A percentile compares a stretch with the other conserved stretches of the same genome.
These are phyloP conservation scores for Podarcis cretensis DNA, from an alignment of 2,113 vertebrate species.

Conservation along the genomic window DNA sequence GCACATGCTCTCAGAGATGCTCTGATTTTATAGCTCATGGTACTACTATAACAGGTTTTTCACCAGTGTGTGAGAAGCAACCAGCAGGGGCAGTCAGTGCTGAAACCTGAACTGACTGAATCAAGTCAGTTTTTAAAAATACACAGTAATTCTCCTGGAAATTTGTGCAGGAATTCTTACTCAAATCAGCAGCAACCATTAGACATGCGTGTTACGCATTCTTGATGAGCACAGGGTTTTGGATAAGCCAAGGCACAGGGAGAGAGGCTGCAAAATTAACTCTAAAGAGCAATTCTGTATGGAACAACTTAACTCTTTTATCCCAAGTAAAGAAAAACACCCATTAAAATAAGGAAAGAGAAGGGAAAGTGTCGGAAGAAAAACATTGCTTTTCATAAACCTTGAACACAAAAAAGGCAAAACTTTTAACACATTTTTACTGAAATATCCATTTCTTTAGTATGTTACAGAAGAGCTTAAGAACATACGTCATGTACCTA, in stretches of 20 bases:
- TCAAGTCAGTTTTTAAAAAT: not conserved
- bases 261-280: not conserved
- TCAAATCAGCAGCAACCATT: conserved; percentile 20
- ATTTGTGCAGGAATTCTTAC: not conserved
- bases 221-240: not conserved
- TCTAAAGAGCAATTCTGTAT: not conserved
- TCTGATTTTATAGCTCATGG: not conserved
- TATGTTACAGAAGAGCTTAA: conserved; percentile 79
- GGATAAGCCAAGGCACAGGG: not conserved
- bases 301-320: not conserved
- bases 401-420: conserved; percentile 59
- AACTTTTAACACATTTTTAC: conserved; percentile 76
- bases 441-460: conserved; percentile 82
- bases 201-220: not conserved
- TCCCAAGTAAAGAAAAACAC: not conserved
- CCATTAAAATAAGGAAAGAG: not conserved
- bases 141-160: not conserved
- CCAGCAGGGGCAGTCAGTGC: not conserved
- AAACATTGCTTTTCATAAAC: rapidly evolving
- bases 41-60: not conserved
- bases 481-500: conserved; percentile 74
- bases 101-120: not conserved
- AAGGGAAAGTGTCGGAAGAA: not conserved
- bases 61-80: not conserved
- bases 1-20: not conserved